Conservation (phyloP, 2,888 invertebrate species). For the Drosophila multiciliata region DNA sequence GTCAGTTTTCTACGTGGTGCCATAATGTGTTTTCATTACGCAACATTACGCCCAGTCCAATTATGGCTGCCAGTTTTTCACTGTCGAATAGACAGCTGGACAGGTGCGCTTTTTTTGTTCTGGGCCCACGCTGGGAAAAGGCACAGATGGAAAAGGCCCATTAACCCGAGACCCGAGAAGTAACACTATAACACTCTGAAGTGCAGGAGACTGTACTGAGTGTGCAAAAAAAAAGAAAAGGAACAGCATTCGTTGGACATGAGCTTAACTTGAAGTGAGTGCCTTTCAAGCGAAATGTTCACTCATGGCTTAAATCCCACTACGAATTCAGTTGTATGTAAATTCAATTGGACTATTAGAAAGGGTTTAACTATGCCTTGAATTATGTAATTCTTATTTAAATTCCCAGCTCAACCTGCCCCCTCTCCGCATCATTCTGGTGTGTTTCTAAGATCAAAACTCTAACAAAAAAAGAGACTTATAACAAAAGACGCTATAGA, state of each 20-base stretch:
- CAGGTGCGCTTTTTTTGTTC: slow-evolving; percentile 49
- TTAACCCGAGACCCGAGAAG: slow-evolving; percentile 10
- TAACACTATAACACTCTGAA: slow-evolving; percentile 16
- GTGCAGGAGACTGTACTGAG: background rate
- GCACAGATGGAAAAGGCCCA: slow-evolving; percentile 20
- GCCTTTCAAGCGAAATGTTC: no score
- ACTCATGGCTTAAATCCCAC: background rate
- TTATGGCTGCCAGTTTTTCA: slow-evolving; percentile 69
- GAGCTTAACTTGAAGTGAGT: background rate
- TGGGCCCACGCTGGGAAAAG: slow-evolving; percentile 58
- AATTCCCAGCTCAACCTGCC: background rate
- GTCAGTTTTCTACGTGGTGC: slow-evolving; percentile 47
- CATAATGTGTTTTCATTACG: slow-evolving; percentile 77
- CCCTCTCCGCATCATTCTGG: background rate
- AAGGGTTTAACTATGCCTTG: slow-evolving; percentile 8
- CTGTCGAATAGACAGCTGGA: slow-evolving; percentile 48
- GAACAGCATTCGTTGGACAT: background rate
- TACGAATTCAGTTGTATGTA: background rate
- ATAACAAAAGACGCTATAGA: slow-evolving; percentile 51
- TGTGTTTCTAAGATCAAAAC: slow-evolving; percentile 24
- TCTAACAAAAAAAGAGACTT: slow-evolving; percentile 40
- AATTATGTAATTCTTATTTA: slow-evolving; percentile 32
- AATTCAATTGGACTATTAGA: slow-evolving; percentile 9
- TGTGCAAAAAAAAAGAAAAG: no score
- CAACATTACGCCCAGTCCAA: slow-evolving; percentile 74